Evolutionary conservation across 2,113 vertebrate genomes (phyloP).

Genomic region (Anolis carolinensis): DNA sequence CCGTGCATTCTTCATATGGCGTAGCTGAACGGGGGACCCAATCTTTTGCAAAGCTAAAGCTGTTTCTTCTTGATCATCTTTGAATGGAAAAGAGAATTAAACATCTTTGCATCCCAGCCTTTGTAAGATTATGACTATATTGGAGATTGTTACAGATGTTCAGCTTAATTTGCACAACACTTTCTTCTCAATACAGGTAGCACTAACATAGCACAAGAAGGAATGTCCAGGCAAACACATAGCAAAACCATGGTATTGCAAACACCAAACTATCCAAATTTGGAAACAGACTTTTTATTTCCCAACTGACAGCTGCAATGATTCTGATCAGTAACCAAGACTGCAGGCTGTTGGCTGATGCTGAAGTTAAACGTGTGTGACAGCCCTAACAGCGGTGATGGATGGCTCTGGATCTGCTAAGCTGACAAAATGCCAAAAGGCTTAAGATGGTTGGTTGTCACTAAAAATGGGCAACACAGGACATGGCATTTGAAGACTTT

Average conservation of each 20-base stretch:
- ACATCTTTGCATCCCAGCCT: not conserved
- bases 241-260: conserved; percentile 32
- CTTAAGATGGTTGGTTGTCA: conserved; percentile 73
- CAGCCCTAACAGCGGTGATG: conserved; percentile 76
- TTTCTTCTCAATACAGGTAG: conserved; percentile 6
- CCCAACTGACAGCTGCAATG: conserved; percentile 52
- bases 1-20: not conserved
- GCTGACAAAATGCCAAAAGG: conserved; percentile 70
- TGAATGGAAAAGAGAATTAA: not conserved
- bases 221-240: conserved; percentile 24
- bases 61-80: not conserved
- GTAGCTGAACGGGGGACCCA: not conserved
- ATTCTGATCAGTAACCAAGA: conserved; percentile 69
- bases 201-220: conserved; percentile 10
- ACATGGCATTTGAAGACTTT: conserved; percentile 67
- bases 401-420: conserved; percentile 70
- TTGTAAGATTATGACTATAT: not conserved
- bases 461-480: conserved; percentile 74
- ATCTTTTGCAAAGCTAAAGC: not conserved
- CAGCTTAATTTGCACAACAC: not conserved
- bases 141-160: not conserved
- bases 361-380: conserved; percentile 75
- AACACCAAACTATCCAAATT: conserved; percentile 38
- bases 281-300: conserved; percentile 30
- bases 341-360: conserved; percentile 67